Evolutionary conservation across 1,140 invertebrate genomes (phyloP), one percentile per base, ranked within the genome.

Genomic region (Leptinotarsa undecemlineata): DNA sequence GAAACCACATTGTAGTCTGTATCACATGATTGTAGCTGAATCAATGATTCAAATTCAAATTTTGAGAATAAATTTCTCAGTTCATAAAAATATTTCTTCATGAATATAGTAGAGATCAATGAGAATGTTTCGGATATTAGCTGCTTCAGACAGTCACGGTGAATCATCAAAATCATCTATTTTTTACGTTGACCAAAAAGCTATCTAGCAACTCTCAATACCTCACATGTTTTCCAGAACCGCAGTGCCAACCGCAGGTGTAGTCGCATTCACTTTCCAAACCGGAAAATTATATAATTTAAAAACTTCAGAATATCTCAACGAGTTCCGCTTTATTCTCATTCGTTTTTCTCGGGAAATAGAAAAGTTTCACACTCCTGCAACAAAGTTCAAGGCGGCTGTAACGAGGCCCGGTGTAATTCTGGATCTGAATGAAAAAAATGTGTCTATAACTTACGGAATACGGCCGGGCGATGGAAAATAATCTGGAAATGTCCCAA

Each of bases 401-500:
- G 64, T 21, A 60, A 64, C n/a, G 66, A 68, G 69, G 66, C 66
- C 60, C 62, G 47, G 74, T 68, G 68, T 77, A 77, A 74, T 77
- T 72, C 74, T 60, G 42, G 71, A 57, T 23, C 66, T 68, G 68
- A 74, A 74, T 75, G 74, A 71, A 76, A 77, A 77, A 77, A 77
- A 66, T 77, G 73, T 77, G 69, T 69, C 64, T 61, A 62, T 77
- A 60, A 77, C 73, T 74, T 66, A 73, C 23, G 67, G 48, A 51
- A 57, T 71, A 47, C 33, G 26, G 48, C 48, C 57, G 61, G 66
- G 72, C 76, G 76, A 78, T 78, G 51, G 70, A 75, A 77, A 77
- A 77, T 77, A 77, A 77, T 77, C 76, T 72, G 51, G 17, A 19
- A 57, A 57, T 15, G 51, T n/a, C n/a, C 15, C 8, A 11, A 42